A percentile compares a stretch with the other conserved stretches of the same genome.
Evolutionary conservation across 2,888 invertebrate species (phyloP).

Genomic region (Amiota communis): DNA sequence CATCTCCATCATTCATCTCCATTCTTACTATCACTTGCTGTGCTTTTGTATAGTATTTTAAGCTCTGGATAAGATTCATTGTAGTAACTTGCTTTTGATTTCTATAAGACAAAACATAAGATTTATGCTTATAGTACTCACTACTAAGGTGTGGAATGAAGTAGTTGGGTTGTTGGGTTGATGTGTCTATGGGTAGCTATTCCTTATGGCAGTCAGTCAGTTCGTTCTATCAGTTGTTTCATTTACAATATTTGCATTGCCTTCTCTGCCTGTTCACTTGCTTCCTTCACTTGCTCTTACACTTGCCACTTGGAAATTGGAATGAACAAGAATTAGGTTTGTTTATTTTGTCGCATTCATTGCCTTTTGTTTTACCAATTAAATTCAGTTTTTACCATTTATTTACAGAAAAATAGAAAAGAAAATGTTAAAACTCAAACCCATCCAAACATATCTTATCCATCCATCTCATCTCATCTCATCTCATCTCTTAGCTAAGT

Average conservation of each 20-base stretch:
- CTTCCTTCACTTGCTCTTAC: no score
- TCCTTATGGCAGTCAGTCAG: not conserved
- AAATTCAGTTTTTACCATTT: conserved; percentile 50
- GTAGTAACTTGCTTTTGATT: conserved; percentile 47
- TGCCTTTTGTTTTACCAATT: conserved; percentile 48
- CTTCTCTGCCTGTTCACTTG: conserved; percentile 36
- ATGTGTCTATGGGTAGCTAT: no score
- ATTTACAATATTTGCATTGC: conserved; percentile 50
- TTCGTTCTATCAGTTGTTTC: not conserved
- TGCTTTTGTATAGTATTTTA: not conserved
- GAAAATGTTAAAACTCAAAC: not conserved
- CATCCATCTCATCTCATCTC: no score
- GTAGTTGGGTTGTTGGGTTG: no score
- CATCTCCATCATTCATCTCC: no score
- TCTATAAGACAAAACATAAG: conserved; percentile 49
- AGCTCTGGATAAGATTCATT: no score
- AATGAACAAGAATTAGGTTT: conserved; percentile 29
- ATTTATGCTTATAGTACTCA: conserved; percentile 52
- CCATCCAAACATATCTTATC: no score
- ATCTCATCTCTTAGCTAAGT: no score
- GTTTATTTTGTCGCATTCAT: conserved; percentile 27
- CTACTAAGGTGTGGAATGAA: no score
- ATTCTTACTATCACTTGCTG: not conserved
- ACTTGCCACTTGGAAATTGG: not conserved
- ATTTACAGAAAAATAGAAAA: not conserved